These are phyloP conservation scores for Aphaenogaster floridana DNA, from an alignment of 1,140 invertebrate species.

Conservation along the genomic window DNA sequence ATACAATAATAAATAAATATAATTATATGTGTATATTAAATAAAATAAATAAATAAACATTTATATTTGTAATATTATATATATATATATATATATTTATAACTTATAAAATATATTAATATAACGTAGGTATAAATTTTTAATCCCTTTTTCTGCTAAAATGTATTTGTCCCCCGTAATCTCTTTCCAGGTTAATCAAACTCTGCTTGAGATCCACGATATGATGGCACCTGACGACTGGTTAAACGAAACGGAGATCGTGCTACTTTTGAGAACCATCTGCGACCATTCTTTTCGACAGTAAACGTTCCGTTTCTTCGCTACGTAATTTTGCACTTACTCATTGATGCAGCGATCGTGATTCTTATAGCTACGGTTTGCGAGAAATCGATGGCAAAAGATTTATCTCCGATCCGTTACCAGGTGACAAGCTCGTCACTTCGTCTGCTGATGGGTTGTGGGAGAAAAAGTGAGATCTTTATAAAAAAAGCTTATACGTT, in stretches of 20 bases:
- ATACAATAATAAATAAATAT: no score
- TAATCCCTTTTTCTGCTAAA: neutral
- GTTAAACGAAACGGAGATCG: slow-evolving; percentile 73
- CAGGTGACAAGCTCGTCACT: slow-evolving; percentile 74
- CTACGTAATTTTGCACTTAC: neutral
- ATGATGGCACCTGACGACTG: slow-evolving; percentile 58
- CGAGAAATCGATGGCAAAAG: slow-evolving; percentile 77
- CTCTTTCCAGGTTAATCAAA: slow-evolving; percentile 80
- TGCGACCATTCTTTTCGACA: slow-evolving; percentile 80
- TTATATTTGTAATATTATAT: neutral
- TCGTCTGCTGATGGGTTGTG: slow-evolving; percentile 79
- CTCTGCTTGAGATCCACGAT: slow-evolving; percentile 75
- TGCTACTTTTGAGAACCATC: slow-evolving; percentile 72
- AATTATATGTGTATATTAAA: no score
- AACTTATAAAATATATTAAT: neutral
- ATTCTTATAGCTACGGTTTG: slow-evolving; percentile 77
- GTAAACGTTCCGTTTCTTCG: slow-evolving; percentile 67
- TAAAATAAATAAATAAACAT: no score
- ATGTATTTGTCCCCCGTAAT: neutral
- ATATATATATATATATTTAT: neutral
- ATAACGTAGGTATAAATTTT: neutral
- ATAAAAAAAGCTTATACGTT: neutral
- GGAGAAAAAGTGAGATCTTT: slow-evolving; percentile 74
- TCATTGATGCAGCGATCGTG: neutral
- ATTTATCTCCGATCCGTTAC: slow-evolving; percentile 76